Base-by-base conservation (phyloP, 92 coral and sea anemone species). In the Anthopleura xanthogrammica region DNA sequence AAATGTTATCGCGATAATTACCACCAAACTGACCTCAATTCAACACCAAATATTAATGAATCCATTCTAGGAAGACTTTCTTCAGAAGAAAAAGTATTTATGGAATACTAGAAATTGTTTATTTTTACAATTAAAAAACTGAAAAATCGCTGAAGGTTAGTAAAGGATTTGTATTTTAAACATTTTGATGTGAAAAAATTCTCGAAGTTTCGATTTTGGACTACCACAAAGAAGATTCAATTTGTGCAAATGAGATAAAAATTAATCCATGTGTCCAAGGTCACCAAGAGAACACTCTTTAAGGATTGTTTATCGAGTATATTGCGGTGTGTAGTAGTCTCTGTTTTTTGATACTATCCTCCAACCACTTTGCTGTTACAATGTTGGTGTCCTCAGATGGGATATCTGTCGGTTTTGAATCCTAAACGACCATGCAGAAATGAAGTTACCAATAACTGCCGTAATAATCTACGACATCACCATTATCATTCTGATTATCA, bases 281-380 rank as follows among this genome's bases (percentile, higher is more conserved):
- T 20, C 20, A 14, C 29, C 4, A 46, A 46, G 7, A 5, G 50
- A 46, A 10, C 2, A 8, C 24, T 20, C 65, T 65, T 29, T 7
- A 22, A 9, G 41, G 42, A 29, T 29, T 77, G 8, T 81, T 81
- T 60, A 86, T 74, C 42, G 54, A 81, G 58, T 80, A 80, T 46
- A 29, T 7, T 16, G 68, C 5, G 52, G 92, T 88, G 29, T 87
- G 82, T 42, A 90, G 20, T 4, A 90, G 79, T 65, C 83, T 84
- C 79, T 87, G 86, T 75, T 75, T 89, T 58, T 82, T 91, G 3
- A 92, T 74, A 74, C 94, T 93, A 48, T 83, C 89, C 14, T 90
- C 93, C 5, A 95, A 75, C 98, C 98, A 95, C 71, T 65, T 77
- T 24, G 78, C 62, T n/a, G 90, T 78, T 72, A 91, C 94, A 41